Evolutionary conservation across 1,140 invertebrate genomes (phyloP).

Genomic region (Catajapyx aquilonaris): DNA sequence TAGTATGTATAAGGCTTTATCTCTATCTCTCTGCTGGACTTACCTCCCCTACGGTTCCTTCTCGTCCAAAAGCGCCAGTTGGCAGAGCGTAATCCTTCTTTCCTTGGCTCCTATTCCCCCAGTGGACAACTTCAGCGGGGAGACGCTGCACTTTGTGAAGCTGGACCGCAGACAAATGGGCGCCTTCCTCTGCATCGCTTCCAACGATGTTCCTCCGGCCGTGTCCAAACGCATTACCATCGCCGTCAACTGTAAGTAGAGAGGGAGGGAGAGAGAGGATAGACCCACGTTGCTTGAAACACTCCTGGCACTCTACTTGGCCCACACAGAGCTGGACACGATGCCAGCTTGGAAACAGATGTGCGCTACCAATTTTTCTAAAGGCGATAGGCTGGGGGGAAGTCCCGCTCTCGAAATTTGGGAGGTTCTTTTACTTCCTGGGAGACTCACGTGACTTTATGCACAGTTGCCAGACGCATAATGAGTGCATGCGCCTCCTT

Average conservation of each 20-base stretch:
- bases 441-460: too few relatives aligned
- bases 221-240: slow-evolving; percentile 68
- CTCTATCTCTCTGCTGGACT: not conserved
- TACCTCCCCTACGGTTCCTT: not conserved
- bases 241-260: slow-evolving; percentile 71
- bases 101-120: slow-evolving; percentile 17
- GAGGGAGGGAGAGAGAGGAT: too few relatives aligned
- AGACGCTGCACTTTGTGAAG: slow-evolving; percentile 43
- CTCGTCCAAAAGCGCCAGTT: not conserved
- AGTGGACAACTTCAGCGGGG: slow-evolving; percentile 52
- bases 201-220: slow-evolving; percentile 70
- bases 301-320: too few relatives aligned
- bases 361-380: too few relatives aligned
- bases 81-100: not conserved
- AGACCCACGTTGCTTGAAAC: too few relatives aligned
- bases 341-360: too few relatives aligned
- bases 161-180: slow-evolving; percentile 68
- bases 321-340: too few relatives aligned
- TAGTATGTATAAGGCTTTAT: slow-evolving; percentile 15
- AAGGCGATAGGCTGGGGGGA: too few relatives aligned
- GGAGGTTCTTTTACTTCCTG: too few relatives aligned
- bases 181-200: slow-evolving; percentile 67
- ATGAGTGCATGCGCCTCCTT: too few relatives aligned
- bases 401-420: too few relatives aligned
- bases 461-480: too few relatives aligned